These are phyloP conservation scores for Agrochola lota DNA, from an alignment of 2,888 invertebrate genomes.

Conservation along the genomic window DNA sequence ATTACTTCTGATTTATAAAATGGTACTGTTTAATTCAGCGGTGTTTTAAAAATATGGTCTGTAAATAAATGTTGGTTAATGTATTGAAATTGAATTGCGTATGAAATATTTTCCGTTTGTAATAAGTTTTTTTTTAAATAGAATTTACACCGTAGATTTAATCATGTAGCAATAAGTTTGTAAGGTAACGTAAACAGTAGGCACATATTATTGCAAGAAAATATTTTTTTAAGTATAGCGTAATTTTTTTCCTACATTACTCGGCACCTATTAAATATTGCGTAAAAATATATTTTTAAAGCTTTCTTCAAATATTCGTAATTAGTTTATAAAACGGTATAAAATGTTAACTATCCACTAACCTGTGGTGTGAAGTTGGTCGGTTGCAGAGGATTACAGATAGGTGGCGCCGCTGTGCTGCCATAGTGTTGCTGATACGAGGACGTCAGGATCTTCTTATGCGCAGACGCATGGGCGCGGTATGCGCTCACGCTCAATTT, in stretches of 20 bases:
- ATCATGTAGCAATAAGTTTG: neutral
- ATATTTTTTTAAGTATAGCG: neutral
- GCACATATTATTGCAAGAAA: neutral
- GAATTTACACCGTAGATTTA: neutral
- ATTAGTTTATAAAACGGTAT: neutral
- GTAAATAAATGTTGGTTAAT: slow-evolving; percentile 14
- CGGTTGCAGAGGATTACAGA: slow-evolving; percentile 87
- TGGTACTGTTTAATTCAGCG: slow-evolving; percentile 22
- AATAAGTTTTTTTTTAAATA: neutral
- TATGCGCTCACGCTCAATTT: slow-evolving; percentile 97
- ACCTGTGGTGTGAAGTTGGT: slow-evolving; percentile 85
- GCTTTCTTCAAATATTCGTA: slow-evolving; percentile 28
- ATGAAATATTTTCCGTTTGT: neutral
- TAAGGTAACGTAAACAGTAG: too few relatives aligned
- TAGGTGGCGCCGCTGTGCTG: slow-evolving; percentile 92
- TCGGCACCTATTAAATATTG: neutral
- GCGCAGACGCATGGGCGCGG: slow-evolving; percentile 96
- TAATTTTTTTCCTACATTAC: neutral
- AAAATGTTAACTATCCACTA: slow-evolving; percentile 53
- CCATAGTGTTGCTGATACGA: slow-evolving; percentile 95
- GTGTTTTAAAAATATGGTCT: neutral
- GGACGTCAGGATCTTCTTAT: slow-evolving; percentile 95
- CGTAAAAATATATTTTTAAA: slow-evolving; percentile 30
- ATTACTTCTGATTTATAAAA: slow-evolving; percentile 10
- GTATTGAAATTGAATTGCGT: neutral